A percentile compares a stretch with the other conserved stretches of the same genome.
Evolutionary conservation across 2,888 invertebrate genomes (phyloP).

Genomic region (Acanthococcus lagerstroemiae): DNA sequence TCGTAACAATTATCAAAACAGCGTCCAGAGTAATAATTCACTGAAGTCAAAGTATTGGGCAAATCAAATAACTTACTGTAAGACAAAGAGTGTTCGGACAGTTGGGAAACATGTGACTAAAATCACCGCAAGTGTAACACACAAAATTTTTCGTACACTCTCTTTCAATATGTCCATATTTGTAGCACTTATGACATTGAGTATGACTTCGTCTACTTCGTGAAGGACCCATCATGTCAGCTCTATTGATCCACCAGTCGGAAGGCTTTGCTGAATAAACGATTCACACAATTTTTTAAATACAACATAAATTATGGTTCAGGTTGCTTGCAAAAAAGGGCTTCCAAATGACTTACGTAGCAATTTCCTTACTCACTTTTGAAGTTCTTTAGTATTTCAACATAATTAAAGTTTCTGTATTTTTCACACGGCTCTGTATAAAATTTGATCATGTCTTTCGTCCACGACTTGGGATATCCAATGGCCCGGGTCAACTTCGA

Average conservation of each 20-base stretch:
- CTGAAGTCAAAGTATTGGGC: neutral
- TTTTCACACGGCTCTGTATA: conserved; percentile 9
- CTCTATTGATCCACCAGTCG: conserved; percentile 10
- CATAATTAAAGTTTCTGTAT: conserved; percentile 8
- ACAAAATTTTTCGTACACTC: conserved; percentile 13
- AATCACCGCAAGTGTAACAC: conserved; percentile 16
- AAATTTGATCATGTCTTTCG: conserved; percentile 10
- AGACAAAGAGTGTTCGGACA: conserved; percentile 18
- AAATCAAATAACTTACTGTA: neutral
- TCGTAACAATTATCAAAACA: too few relatives aligned
- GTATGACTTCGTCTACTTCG: neutral
- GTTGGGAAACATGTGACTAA: conserved; percentile 2
- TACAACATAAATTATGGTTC: neutral
- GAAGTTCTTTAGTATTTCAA: neutral
- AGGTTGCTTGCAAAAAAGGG: neutral
- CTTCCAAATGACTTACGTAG: neutral
- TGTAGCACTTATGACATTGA: conserved; percentile 1
- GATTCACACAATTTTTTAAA: too few relatives aligned
- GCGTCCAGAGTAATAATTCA: neutral
- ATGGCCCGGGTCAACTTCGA: neutral
- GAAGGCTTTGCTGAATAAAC: conserved; percentile 17
- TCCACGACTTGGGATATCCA: conserved; percentile 16
- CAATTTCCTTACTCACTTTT: neutral
- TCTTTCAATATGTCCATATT: conserved; percentile 3
- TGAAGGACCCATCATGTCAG: neutral